Base-by-base conservation (phyloP, 1,140 invertebrate species). In the Drosophila asahinai region DNA sequence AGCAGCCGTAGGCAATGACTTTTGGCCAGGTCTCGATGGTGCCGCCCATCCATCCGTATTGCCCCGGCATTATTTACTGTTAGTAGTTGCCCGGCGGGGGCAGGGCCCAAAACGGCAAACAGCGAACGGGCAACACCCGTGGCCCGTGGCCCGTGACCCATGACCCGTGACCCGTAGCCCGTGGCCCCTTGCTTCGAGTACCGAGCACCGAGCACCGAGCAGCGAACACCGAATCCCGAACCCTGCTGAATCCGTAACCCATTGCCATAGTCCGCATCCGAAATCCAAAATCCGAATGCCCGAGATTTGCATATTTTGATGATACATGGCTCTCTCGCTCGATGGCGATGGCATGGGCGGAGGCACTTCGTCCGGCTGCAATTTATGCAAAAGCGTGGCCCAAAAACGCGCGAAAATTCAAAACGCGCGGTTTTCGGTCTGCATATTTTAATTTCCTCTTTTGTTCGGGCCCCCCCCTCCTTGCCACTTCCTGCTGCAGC, bases 371-470 rank as follows among this genome's bases (percentile, higher is more conserved):
- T 40, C 45, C 49, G 14, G 45, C 51, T 45, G 64, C 81, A 87
- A 87, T 87, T 81, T 89, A 89, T 89, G 84, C 84, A 81, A 84
- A 84, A 66, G 70, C 81, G 81, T 71, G 68, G 82, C 73, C 81
- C 54, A 80, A 87, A 86, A 80, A 78, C 78, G 78, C 84, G 86
- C 86, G 78, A 89, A 89, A 89, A 89, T 89, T 89, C 84, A 89
- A 89, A 89, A 90, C 84, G 84, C 83, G 83, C 74, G 84, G 86
- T 89, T 89, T 89, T 89, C 66, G 74, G 78, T 84, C 70, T 79
- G 84, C 84, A 89, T 89, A 89, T 89, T 89, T 89, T 89, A 89
- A 89, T 89, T 89, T 89, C 84, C 84, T 89, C 86, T 89, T 89
- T 87, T 87, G 81, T 89, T 65, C 71, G 77, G 60, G 6, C 14